Percentiles rank a stretch among this genome's conserved stretches.
phyloP scores from a whole-genome alignment of 2,797 vertebrate species.

The Lagothrix lagotricha region DNA sequence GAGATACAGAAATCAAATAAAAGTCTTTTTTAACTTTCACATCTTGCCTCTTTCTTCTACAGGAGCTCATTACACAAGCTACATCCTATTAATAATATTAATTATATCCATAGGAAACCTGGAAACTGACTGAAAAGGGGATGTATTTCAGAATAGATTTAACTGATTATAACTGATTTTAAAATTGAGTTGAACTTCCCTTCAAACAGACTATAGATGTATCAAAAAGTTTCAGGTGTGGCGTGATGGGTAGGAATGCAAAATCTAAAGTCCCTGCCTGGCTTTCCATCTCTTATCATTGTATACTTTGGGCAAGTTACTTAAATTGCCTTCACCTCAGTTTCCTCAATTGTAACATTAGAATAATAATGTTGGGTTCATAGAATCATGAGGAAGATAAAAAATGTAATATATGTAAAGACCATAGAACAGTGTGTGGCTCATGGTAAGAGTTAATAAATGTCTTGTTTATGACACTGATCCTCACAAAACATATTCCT shows the following conservation, averaged over 20 bases:
- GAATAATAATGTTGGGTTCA: neutral
- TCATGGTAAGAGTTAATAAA: neutral
- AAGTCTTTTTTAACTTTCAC: neutral
- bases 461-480: neutral
- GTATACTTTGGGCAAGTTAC: neutral
- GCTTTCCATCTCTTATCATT: neutral
- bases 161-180: conserved; percentile 22
- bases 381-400: neutral
- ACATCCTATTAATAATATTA: neutral
- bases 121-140: neutral
- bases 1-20: conserved; percentile 27
- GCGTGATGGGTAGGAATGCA: neutral
- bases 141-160: conserved; percentile 8
- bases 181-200: neutral
- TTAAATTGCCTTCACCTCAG: neutral
- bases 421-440: neutral
- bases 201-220: neutral
- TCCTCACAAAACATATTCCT: neutral
- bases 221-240: neutral
- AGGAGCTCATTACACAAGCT: neutral
- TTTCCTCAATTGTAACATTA: neutral
- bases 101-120: neutral
- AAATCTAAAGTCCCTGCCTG: neutral
- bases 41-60: neutral
- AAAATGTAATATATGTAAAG: neutral